A percentile compares a stretch with the other conserved stretches of the same genome.
phyloP scores from a whole-genome alignment of 1,140 invertebrate species.

The Armadillidium nasatum region DNA sequence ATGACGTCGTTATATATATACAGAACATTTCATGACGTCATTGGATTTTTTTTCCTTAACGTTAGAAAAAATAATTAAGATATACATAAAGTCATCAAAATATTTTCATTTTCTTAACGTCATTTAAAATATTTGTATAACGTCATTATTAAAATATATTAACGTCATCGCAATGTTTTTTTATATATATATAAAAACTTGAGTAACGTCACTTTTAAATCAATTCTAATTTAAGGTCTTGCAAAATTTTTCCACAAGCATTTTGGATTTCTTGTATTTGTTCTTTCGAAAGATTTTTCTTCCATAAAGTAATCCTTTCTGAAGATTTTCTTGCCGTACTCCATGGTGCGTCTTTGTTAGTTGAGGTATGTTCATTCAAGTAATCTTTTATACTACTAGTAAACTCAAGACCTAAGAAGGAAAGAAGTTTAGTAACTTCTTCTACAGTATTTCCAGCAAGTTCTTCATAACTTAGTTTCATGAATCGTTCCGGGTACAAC shows the following conservation, averaged over 20 bases:
- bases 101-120: too few species aligned
- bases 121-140: too few species aligned
- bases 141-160: too few species aligned
- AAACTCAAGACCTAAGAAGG: conserved; percentile 45
- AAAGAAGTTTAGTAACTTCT: conserved; percentile 45
- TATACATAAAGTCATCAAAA: too few species aligned
- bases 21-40: too few species aligned
- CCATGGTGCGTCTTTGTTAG: conserved; percentile 44
- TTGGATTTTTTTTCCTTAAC: too few species aligned
- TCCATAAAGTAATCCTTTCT: conserved; percentile 44
- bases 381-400: conserved; percentile 33
- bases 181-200: too few species aligned
- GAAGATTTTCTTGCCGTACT: conserved; percentile 45
- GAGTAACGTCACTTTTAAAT: too few species aligned
- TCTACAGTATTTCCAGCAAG: conserved; percentile 45
- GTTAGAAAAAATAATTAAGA: too few species aligned
- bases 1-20: too few species aligned
- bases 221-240: conserved; percentile 25
- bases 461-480: conserved; percentile 48
- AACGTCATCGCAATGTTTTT: too few species aligned
- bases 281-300: conserved; percentile 42
- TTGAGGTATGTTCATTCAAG: conserved; percentile 39
- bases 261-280: conserved; percentile 43
- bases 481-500: conserved; percentile 43
- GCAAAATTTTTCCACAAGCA: conserved; percentile 41